phyloP scores from a whole-genome alignment of 2,797 vertebrate genomes.

The Acanthurus leucopareius region DNA sequence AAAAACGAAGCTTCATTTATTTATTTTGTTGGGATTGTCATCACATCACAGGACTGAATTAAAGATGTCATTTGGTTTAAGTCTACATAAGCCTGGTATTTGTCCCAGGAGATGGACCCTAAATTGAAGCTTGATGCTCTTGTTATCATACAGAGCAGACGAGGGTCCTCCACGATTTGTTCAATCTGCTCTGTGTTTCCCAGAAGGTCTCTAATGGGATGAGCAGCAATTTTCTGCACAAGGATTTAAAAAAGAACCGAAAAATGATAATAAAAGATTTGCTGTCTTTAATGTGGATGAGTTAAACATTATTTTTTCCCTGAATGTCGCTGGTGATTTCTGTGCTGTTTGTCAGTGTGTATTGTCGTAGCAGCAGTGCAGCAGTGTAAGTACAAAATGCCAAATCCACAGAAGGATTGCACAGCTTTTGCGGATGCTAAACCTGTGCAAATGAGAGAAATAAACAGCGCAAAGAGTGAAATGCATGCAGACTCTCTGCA shows the following conservation, averaged over 20 bases:
- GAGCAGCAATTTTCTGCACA: slow-evolving; percentile 64
- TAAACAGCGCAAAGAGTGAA: too few species aligned
- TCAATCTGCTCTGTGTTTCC: slow-evolving; percentile 73
- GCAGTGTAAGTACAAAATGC: neutral
- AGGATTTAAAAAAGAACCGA: slow-evolving; percentile 64
- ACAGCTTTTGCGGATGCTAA: slow-evolving; percentile 8
- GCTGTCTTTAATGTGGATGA: slow-evolving; percentile 30
- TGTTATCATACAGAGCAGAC: slow-evolving; percentile 41
- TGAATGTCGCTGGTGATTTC: neutral
- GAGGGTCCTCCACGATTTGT: slow-evolving; percentile 42
- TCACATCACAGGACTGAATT: slow-evolving; percentile 70
- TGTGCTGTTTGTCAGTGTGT: neutral
- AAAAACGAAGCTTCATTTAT: slow-evolving; percentile 39
- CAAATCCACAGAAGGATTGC: too few species aligned
- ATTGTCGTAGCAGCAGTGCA: neutral
- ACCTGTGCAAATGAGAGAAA: too few species aligned
- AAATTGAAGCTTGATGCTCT: slow-evolving; percentile 77
- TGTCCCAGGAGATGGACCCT: slow-evolving; percentile 71
- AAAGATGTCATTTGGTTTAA: slow-evolving; percentile 78
- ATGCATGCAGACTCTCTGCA: too few species aligned
- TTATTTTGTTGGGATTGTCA: slow-evolving; percentile 32
- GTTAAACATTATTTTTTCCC: slow-evolving; percentile 3
- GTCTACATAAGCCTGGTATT: slow-evolving; percentile 78
- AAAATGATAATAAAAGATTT: slow-evolving; percentile 50
- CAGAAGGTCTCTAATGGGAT: slow-evolving; percentile 68